Base-by-base conservation (phyloP, 2,888 invertebrate genomes). In the Epiblema foenella region DNA sequence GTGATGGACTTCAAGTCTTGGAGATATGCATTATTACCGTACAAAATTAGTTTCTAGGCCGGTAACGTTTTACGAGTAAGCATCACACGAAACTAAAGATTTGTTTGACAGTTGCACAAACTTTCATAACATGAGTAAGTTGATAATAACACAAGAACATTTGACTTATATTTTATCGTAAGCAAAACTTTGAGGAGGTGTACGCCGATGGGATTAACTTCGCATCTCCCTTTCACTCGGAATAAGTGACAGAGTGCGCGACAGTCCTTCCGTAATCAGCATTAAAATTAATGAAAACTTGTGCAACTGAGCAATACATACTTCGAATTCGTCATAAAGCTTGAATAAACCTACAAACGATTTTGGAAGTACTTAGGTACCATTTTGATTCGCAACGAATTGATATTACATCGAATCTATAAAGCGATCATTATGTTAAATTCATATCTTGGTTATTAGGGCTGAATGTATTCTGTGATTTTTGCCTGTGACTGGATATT, bases 401-500 rank as follows among this genome's bases (percentile, higher is more conserved):
- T 46, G 12, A n/a, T 46, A 46, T 46, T 3, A 1, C 46, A 46
- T 46, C 46, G n/a, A 46, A 46, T 46, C 46, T 46, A n/a, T n/a
- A 46, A 46, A n/a, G 1, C n/a, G n/a, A 46, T 12, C n/a, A n/a
- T 7, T 0, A 46, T n/a, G 46, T 46, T 15, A 46, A 46, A 46
- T 46, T 7, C 4, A n/a, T n/a, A 5, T 46, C 4, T 12, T n/a
- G 46, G 46, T n/a, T n/a, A 46, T 46, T n/a, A 46, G 46, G 7
- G n/a, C 5, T 12, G 39, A 10, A 39, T 46, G n/a, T 46, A n/a
- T n/a, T 46, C 46, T 46, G 46, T 46, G 46, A 46, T 46, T 46
- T 39, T 46, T 46, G n/a, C n/a, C 46, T 46, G 46, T 46, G 46
- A 46, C 46, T 46, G 46, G 46, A 46, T 46, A 42, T 15, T 42